phyloP scores from a whole-genome alignment of 2,888 invertebrate species.

The Apodemia zela region DNA sequence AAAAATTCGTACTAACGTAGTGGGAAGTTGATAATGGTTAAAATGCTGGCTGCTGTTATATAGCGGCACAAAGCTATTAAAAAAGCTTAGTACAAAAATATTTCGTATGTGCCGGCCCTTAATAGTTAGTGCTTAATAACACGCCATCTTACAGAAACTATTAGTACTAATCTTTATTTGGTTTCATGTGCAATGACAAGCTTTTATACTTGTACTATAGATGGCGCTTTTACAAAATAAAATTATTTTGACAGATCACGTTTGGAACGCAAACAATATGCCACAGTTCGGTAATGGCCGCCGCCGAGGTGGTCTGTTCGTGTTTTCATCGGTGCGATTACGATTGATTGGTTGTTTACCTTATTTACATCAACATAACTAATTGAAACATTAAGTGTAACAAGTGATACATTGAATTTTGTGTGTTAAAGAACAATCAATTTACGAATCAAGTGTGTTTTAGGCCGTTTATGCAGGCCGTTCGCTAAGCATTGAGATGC shows the following conservation, averaged over 20 bases:
- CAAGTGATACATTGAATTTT: constrained; percentile 47
- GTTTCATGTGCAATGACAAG: not conserved
- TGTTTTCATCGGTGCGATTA: constrained; percentile 40
- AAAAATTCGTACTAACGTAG: no score
- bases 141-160: not conserved
- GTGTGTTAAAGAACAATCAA: constrained; percentile 36
- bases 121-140: no score
- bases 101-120: no score
- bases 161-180: not conserved
- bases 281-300: constrained; percentile 78
- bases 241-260: constrained; percentile 42
- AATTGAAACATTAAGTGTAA: constrained; percentile 50
- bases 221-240: constrained; percentile 34
- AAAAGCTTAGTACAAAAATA: no score
- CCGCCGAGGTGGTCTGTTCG: constrained; percentile 61
- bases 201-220: constrained; percentile 28
- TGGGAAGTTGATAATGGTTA: no score
- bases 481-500: constrained; percentile 66
- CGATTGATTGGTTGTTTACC: constrained; percentile 71
- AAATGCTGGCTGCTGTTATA: no score
- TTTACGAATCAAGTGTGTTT: constrained; percentile 43
- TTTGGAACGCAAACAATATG: constrained; percentile 41
- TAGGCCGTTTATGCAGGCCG: constrained; percentile 49
- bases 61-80: no score
- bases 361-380: constrained; percentile 62